A percentile compares a stretch with the other conserved stretches of the same genome.
Evolutionary conservation across 2,888 invertebrate species (phyloP).

Genomic region (Cremastinae sp.): DNA sequence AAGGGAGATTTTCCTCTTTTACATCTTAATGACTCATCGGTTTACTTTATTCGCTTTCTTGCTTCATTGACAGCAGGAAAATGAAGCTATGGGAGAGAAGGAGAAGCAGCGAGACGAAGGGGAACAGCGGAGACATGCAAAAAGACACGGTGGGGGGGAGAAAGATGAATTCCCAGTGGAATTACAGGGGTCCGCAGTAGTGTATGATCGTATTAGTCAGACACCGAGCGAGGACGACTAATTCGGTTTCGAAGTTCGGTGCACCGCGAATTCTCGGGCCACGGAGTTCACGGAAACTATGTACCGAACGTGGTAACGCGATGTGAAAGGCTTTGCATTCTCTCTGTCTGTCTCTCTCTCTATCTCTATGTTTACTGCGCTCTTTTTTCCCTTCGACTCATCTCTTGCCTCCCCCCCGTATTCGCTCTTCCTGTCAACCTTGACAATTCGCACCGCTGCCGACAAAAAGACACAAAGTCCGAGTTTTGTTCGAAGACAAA

Average conservation of each 20-base stretch:
- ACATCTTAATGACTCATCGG: no score
- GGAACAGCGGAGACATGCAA: background rate
- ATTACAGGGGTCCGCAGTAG: conserved; percentile 50
- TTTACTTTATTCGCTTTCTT: no score
- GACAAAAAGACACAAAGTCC: no score
- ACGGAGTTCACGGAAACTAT: conserved; percentile 50
- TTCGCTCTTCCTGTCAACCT: background rate
- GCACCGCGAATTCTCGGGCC: conserved; percentile 42
- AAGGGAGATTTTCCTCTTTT: no score
- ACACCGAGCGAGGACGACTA: conserved; percentile 56
- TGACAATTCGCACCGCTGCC: no score
- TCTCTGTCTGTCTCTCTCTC: background rate
- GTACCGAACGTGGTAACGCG: conserved; percentile 56
- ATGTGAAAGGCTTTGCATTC: conserved; percentile 39
- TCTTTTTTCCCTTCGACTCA: background rate
- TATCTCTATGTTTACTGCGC: no score
- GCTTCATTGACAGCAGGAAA: no score
- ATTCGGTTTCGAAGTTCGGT: conserved; percentile 61
- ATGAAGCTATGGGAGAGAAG: background rate
- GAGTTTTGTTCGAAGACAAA: no score
- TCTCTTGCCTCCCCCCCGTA: background rate
- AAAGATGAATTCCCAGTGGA: conserved; percentile 28
- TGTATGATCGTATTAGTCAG: conserved; percentile 61
- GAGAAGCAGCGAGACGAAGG: background rate
- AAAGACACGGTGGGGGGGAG: background rate